Evolutionary conservation across 2,797 vertebrate genomes (phyloP).

Genomic region (Amblyopsis hoosieri): DNA sequence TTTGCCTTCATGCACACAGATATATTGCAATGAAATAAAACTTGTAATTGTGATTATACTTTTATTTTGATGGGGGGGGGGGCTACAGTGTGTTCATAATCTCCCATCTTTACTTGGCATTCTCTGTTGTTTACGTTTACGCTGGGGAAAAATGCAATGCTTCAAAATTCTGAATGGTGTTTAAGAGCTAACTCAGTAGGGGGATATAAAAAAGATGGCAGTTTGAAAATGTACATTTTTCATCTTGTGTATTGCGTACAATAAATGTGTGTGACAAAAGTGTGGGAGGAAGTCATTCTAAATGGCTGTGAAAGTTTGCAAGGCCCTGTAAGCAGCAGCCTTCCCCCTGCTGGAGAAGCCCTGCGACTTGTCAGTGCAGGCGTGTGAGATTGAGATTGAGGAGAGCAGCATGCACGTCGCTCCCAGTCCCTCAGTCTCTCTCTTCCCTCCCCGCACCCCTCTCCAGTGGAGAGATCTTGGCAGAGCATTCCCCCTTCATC

Average conservation of each 20-base stretch:
- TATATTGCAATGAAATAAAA: too few species aligned
- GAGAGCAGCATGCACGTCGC: slow-evolving; percentile 72
- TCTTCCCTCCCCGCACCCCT: slow-evolving; percentile 30
- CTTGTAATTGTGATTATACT: too few species aligned
- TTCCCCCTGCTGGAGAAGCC: slow-evolving; percentile 71
- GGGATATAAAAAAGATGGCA: slow-evolving; percentile 41
- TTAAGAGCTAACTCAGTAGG: slow-evolving; percentile 63
- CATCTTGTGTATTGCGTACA: slow-evolving; percentile 74
- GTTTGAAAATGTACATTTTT: slow-evolving; percentile 74
- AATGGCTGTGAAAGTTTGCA: slow-evolving; percentile 80
- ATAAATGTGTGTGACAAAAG: slow-evolving; percentile 80
- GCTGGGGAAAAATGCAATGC: slow-evolving; percentile 59
- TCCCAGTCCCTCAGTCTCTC: slow-evolving; percentile 59
- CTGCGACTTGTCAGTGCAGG: slow-evolving; percentile 75
- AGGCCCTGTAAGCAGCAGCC: slow-evolving; percentile 77
- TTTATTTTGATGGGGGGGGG: too few species aligned
- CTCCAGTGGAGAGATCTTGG: slow-evolving; percentile 81
- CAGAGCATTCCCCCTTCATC: slow-evolving; percentile 79
- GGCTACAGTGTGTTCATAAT: slow-evolving; percentile 64
- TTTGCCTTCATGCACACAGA: too few species aligned
- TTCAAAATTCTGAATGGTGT: slow-evolving; percentile 77
- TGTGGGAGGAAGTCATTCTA: slow-evolving; percentile 82
- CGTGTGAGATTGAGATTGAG: slow-evolving; percentile 79
- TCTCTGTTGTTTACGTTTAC: slow-evolving; percentile 68
- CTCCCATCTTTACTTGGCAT: slow-evolving; percentile 65